Evolutionary conservation across 2,888 invertebrate genomes (phyloP).

Genomic region (Phragmatobia fuliginosa): DNA sequence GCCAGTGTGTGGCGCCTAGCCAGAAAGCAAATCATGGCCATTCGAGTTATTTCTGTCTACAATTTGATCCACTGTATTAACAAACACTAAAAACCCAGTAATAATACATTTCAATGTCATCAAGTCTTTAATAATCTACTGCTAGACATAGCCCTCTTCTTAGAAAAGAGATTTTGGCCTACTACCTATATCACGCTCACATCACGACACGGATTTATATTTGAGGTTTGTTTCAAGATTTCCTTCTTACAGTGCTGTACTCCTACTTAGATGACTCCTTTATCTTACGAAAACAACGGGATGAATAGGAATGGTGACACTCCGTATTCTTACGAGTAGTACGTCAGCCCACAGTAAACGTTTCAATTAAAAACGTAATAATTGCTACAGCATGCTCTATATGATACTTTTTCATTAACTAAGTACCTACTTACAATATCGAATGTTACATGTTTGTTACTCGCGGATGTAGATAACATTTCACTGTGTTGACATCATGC

Average conservation of each 20-base stretch:
- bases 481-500: constrained; percentile 74
- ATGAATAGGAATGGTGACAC: no score
- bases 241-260: no score
- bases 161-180: no score
- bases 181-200: no score
- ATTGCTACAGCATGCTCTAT: neutral
- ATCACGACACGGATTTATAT: no score
- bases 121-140: no score
- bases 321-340: no score
- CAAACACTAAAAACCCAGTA: constrained; percentile 28
- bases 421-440: constrained; percentile 13
- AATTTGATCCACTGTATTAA: constrained; percentile 41
- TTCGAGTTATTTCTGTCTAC: constrained; percentile 63
- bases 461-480: constrained; percentile 80
- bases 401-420: neutral
- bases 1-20: constrained; percentile 64
- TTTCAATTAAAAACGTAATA: constrained; percentile 16
- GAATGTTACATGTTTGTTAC: constrained; percentile 32
- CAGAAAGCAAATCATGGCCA: constrained; percentile 62
- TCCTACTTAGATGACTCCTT: no score
- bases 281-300: no score
- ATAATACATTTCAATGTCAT: neutral
- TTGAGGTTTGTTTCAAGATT: no score
- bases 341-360: neutral
- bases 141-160: no score